These are phyloP conservation scores for Drosophila truncata DNA, from an alignment of 1,140 invertebrate genomes.

Conservation along the genomic window DNA sequence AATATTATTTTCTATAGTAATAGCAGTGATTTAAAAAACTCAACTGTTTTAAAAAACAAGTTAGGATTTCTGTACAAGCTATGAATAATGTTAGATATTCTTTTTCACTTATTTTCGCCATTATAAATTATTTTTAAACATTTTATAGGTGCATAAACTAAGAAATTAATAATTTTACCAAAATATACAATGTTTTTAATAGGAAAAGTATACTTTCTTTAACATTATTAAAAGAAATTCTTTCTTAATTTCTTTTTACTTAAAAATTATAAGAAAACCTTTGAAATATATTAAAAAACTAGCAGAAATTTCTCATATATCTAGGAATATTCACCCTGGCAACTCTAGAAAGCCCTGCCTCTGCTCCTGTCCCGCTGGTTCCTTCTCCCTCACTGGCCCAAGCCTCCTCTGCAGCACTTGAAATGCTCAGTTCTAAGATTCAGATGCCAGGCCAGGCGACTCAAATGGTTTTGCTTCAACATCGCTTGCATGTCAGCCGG, in stretches of 20 bases:
- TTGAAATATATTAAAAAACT: neutral
- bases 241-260: neutral
- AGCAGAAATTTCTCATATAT: neutral
- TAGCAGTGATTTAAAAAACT: neutral
- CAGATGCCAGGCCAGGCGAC: conserved; percentile 21
- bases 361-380: neutral
- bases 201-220: neutral
- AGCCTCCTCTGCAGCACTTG: conserved; percentile 30
- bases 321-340: conserved; percentile 7
- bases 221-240: neutral
- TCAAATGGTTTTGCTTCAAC: conserved; percentile 52
- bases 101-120: no score
- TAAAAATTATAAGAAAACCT: neutral
- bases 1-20: neutral
- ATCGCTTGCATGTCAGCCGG: conserved; percentile 59
- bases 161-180: no score
- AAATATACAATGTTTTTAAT: neutral
- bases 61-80: neutral
- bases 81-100: neutral
- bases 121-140: no score
- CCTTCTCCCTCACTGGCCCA: neutral
- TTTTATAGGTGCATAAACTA: no score
- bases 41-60: neutral
- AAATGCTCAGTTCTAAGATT: conserved; percentile 43
- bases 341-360: conserved; percentile 13